These are phyloP conservation scores for Epirrhoe alternata DNA, from an alignment of 2,888 invertebrate genomes.

Conservation along the genomic window DNA sequence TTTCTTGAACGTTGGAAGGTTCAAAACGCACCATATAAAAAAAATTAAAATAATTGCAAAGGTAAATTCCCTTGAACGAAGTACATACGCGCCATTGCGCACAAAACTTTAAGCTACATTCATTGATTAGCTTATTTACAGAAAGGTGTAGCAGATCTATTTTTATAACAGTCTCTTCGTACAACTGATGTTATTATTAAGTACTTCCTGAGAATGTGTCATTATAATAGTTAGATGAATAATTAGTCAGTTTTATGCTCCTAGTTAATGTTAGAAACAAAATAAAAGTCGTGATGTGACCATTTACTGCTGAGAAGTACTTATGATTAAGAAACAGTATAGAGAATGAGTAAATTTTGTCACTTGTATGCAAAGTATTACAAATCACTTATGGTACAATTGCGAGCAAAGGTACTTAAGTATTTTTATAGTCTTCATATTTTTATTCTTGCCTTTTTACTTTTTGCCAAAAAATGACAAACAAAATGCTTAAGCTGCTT, in stretches of 20 bases:
- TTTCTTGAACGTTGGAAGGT: background rate
- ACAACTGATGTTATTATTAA: background rate
- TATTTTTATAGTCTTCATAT: conserved; percentile 16
- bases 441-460: conserved; percentile 36
- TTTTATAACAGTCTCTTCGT: background rate
- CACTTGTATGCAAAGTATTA: background rate
- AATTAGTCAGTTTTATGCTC: conserved; percentile 8
- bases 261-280: conserved; percentile 8
- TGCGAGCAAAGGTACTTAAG: conserved; percentile 18
- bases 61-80: no score
- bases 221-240: conserved; percentile 9
- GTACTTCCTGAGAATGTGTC: conserved; percentile 5
- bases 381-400: background rate
- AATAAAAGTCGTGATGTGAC: background rate
- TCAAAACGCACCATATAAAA: background rate
- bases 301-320: conserved; percentile 6
- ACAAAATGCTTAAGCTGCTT: background rate
- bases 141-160: conserved; percentile 7
- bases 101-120: no score
- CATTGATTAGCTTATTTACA: background rate
- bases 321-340: conserved; percentile 13
- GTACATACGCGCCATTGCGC: no score
- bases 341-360: background rate
- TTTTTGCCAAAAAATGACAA: conserved; percentile 1
- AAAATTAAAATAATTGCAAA: no score